A percentile compares a stretch with the other conserved stretches of the same genome.
phyloP scores from a whole-genome alignment of 2,113 vertebrate genomes.

The Microtus montanus region DNA sequence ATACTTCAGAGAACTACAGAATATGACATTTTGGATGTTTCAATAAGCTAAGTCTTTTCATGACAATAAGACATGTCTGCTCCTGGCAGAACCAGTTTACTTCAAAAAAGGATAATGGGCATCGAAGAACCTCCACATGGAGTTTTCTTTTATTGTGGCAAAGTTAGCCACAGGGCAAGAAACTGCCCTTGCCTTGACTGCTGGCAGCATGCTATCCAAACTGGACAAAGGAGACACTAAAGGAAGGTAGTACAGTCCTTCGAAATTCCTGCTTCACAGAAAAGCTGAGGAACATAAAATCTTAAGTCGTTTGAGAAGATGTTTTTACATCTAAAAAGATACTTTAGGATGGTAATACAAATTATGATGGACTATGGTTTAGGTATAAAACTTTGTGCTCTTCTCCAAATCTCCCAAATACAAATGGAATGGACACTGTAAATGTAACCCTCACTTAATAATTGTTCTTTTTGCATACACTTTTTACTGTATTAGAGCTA shows the following conservation, averaged over 20 bases:
- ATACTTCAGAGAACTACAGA: neutral
- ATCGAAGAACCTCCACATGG: too few species aligned
- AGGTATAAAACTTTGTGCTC: neutral
- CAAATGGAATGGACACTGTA: neutral
- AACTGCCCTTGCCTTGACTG: too few species aligned
- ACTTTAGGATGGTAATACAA: neutral
- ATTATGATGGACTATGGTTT: neutral
- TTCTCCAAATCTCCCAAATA: neutral
- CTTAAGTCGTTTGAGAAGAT: neutral
- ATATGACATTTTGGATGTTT: neutral
- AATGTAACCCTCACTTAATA: neutral
- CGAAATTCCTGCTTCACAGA: too few species aligned
- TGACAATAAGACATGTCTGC: neutral
- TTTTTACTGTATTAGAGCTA: neutral
- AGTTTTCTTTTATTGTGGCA: too few species aligned
- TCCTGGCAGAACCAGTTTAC: too few species aligned
- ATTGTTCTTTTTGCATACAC: neutral
- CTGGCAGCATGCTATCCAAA: neutral
- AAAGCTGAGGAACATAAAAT: neutral
- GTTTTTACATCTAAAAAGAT: neutral
- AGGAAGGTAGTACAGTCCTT: neutral
- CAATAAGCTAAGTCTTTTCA: neutral
- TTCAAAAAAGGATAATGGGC: too few species aligned
- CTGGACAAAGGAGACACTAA: neutral
- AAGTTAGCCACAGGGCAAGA: too few species aligned